phyloP scores from a whole-genome alignment of 2,888 invertebrate species.

The Chrysolina haemoptera region DNA sequence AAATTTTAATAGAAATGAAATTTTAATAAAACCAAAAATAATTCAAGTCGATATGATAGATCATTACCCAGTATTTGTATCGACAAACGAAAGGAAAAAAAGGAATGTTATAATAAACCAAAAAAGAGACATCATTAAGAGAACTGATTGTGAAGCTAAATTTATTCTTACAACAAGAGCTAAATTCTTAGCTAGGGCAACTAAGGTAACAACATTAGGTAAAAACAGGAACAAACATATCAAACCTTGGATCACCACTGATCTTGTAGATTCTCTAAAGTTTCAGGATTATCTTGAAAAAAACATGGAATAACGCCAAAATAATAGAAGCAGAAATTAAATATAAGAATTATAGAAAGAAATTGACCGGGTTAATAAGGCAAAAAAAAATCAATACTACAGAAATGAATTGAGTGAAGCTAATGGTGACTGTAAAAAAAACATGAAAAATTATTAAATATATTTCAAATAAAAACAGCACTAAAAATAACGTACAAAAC shows the following conservation, averaged over 20 bases:
- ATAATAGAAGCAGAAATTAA: constrained; percentile 10
- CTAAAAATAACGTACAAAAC: constrained; percentile 5
- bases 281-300: constrained; percentile 8
- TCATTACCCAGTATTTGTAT: background rate
- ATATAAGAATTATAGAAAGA: constrained; percentile 2
- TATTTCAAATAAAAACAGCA: background rate
- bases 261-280: constrained; percentile 5
- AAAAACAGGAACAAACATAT: constrained; percentile 20
- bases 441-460: constrained; percentile 9
- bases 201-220: too few species aligned
- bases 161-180: constrained; percentile 16
- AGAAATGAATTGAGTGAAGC: constrained; percentile 12
- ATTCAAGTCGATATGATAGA: too few species aligned
- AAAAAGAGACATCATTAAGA: constrained; percentile 13
- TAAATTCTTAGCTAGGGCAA: constrained; percentile 14
- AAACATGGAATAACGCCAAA: constrained; percentile 11
- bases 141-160: constrained; percentile 11
- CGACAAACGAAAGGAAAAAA: constrained; percentile 4
- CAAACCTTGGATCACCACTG: constrained; percentile 22
- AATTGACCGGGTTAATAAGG: constrained; percentile 9
- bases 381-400: constrained; percentile 23
- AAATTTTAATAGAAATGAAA: too few species aligned
- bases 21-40: too few species aligned
- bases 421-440: constrained; percentile 23
- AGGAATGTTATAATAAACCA: background rate